phyloP scores from a whole-genome alignment of 2,888 invertebrate species.

The Teinopalpus imperialis region DNA sequence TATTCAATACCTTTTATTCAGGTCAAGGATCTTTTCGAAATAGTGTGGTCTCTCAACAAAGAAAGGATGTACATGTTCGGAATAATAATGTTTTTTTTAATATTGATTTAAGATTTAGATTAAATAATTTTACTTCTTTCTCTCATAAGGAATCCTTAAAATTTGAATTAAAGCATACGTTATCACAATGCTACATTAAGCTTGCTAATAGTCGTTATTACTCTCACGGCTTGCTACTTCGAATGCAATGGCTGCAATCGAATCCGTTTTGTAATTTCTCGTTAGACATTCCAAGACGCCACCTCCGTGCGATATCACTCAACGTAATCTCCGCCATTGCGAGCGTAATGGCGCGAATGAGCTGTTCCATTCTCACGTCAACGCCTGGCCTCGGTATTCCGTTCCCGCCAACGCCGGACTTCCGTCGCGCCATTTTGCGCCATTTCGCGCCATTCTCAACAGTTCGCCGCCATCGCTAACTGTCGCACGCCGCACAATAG shows the following conservation, averaged over 20 bases:
- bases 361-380: conserved; percentile 34
- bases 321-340: conserved; percentile 50
- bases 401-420: conserved; percentile 54
- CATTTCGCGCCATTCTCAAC: conserved; percentile 39
- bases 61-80: not conserved
- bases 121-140: too few species aligned
- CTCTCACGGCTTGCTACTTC: conserved; percentile 1
- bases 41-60: too few species aligned
- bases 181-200: not conserved
- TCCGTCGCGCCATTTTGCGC: conserved; percentile 46
- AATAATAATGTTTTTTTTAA: too few species aligned
- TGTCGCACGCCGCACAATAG: conserved; percentile 58
- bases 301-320: conserved; percentile 45
- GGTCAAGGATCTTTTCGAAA: conserved; percentile 5
- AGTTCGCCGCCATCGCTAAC: conserved; percentile 41
- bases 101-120: too few species aligned
- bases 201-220: conserved; percentile 12
- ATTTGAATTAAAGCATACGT: not conserved
- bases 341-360: conserved; percentile 51
- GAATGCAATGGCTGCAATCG: conserved; percentile 15
- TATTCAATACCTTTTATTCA: conserved; percentile 1
- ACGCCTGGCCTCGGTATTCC: conserved; percentile 30
- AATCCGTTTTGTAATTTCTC: conserved; percentile 40
- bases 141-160: too few species aligned
- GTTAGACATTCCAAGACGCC: conserved; percentile 38